Percentiles rank a stretch among this genome's conserved stretches.
Evolutionary conservation across 2,113 vertebrate genomes (phyloP).

Genomic region (Girardinichthys multiradiatus): DNA sequence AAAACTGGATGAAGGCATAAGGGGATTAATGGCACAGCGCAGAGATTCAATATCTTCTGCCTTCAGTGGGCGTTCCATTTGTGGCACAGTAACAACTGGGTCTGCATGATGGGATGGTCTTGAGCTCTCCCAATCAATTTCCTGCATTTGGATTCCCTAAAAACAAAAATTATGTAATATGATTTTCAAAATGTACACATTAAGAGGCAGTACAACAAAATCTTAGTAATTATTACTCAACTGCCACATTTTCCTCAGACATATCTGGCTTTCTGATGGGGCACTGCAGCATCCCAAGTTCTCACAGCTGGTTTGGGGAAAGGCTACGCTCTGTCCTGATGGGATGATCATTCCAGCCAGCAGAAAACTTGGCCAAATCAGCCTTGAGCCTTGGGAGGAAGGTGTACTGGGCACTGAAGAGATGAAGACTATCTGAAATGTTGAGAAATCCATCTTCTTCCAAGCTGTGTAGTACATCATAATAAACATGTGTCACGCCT

Average conservation of each 20-base stretch:
- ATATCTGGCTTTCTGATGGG: neutral
- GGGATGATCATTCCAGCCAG: neutral
- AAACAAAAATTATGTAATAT: neutral
- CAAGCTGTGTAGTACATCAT: too few relatives aligned
- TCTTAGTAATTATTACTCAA: neutral
- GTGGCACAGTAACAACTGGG: neutral
- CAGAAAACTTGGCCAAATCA: neutral
- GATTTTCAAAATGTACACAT: neutral
- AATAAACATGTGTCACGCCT: too few relatives aligned
- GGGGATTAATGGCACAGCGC: neutral
- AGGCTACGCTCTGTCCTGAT: neutral
- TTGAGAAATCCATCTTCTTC: too few relatives aligned
- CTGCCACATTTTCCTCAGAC: constrained; percentile 1
- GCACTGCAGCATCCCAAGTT: neutral
- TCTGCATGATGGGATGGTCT: neutral
- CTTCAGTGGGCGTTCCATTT: too few relatives aligned
- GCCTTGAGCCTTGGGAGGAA: neutral
- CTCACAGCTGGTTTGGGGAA: constrained; percentile 1
- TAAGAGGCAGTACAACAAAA: neutral
- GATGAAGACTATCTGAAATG: too few relatives aligned
- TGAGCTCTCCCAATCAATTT: neutral
- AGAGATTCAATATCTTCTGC: neutral
- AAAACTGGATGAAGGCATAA: neutral
- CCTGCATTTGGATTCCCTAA: neutral
- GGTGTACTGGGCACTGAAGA: neutral